A percentile compares a stretch with the other conserved stretches of the same genome.
These are phyloP conservation scores for Mythimna vitellina DNA, from an alignment of 2,888 invertebrate genomes.

Conservation along the genomic window DNA sequence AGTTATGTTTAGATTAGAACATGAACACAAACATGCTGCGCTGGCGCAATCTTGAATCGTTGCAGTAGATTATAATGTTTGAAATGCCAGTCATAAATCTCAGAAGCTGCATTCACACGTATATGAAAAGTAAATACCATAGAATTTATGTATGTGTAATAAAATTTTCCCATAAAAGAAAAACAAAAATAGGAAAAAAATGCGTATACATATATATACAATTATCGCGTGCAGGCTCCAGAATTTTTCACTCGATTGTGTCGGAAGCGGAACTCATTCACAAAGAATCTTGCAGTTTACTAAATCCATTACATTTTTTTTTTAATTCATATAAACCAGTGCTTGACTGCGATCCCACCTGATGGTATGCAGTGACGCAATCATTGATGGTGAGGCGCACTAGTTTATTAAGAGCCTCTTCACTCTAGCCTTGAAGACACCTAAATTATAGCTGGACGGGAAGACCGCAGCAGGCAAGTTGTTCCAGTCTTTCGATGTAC, in stretches of 20 bases:
- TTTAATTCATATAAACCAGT: no score
- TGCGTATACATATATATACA: neutral
- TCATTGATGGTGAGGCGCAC: no score
- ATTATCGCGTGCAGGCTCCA: constrained; percentile 5
- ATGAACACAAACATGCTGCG: constrained; percentile 49
- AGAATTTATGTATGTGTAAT: constrained; percentile 15
- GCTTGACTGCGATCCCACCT: no score
- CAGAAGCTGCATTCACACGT: constrained; percentile 4
- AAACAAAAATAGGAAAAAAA: constrained; percentile 16
- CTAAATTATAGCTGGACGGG: no score
- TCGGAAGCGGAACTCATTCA: neutral
- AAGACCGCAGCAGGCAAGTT: no score
- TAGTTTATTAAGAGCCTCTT: no score
- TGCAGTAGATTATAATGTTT: constrained; percentile 48
- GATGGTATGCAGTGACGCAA: no score
- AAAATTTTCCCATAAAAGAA: constrained; percentile 10
- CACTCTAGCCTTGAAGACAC: no score
- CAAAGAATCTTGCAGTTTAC: neutral
- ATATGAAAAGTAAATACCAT: constrained; percentile 5
- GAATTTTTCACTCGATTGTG: neutral
- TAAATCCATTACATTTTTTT: no score
- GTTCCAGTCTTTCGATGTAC: no score
- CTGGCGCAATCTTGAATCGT: constrained; percentile 42
- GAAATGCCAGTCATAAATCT: constrained; percentile 48
- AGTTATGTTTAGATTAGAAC: constrained; percentile 58